A percentile compares a stretch with the other conserved stretches of the same genome.
Conservation (phyloP, 2,888 invertebrate species). For the Morpho deidamia region DNA sequence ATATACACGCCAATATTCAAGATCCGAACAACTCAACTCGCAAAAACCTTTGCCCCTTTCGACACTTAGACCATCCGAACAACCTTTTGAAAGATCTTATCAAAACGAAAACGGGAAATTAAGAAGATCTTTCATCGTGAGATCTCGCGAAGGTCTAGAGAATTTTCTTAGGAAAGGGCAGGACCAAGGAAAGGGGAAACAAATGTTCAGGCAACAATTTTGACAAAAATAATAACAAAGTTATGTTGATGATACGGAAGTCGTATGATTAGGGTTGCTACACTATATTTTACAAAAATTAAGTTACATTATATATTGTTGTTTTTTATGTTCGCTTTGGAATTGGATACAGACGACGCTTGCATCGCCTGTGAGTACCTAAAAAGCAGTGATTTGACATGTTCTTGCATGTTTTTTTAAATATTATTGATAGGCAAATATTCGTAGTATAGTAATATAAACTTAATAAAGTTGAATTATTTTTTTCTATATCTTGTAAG, state of each 20-base stretch:
- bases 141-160: constrained; percentile 67
- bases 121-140: constrained; percentile 63
- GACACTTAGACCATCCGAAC: constrained; percentile 47
- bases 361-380: constrained; percentile 20
- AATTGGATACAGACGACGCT: constrained; percentile 20
- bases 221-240: constrained; percentile 12
- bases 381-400: constrained; percentile 2
- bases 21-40: constrained; percentile 35
- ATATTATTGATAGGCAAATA: neutral
- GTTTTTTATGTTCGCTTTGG: constrained; percentile 16
- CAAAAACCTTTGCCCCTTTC: constrained; percentile 33
- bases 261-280: constrained; percentile 18
- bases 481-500: neutral
- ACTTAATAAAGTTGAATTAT: neutral
- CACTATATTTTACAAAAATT: constrained; percentile 7
- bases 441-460: neutral
- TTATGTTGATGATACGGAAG: neutral
- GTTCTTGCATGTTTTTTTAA: constrained; percentile 13
- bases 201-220: constrained; percentile 36
- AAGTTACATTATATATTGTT: constrained; percentile 4
- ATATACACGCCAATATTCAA: constrained; percentile 44
- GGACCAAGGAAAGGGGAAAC: constrained; percentile 49
- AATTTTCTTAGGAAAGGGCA: constrained; percentile 58
- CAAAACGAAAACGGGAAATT: constrained; percentile 58
- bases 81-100: constrained; percentile 49